Conservation (phyloP, 2,888 invertebrate species). For the Bursaphelenchus okinawaensis region DNA sequence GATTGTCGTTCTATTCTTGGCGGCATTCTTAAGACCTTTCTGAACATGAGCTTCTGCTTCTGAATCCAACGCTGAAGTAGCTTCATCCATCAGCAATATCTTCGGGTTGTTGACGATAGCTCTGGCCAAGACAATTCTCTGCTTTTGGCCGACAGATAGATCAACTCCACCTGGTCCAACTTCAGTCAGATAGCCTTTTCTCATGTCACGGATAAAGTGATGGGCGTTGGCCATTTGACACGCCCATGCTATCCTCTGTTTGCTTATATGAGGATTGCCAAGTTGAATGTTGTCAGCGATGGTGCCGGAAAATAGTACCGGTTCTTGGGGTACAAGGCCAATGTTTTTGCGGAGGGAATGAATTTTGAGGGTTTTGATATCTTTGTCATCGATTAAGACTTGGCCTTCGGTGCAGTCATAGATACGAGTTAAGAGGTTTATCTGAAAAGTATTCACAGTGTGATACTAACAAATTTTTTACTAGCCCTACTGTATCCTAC, state of each 20-base stretch:
- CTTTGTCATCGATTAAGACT: slow-evolving; percentile 57
- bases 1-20: slow-evolving; percentile 31
- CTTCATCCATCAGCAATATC: slow-evolving; percentile 36
- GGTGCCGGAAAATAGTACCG: slow-evolving; percentile 43
- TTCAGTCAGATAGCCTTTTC: slow-evolving; percentile 28
- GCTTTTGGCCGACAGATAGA: slow-evolving; percentile 38
- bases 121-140: slow-evolving; percentile 35
- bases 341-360: slow-evolving; percentile 28
- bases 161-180: slow-evolving; percentile 25
- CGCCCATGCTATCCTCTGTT: slow-evolving; percentile 37
- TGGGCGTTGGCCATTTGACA: slow-evolving; percentile 51
- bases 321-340: slow-evolving; percentile 50
- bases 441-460: slow-evolving; percentile 2
- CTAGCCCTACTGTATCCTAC: too few species aligned
- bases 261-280: slow-evolving; percentile 35
- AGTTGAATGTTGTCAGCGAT: slow-evolving; percentile 32
- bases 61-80: slow-evolving; percentile 34
- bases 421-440: slow-evolving; percentile 69
- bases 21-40: slow-evolving; percentile 27
- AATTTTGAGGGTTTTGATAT: slow-evolving; percentile 37
- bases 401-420: slow-evolving; percentile 70
- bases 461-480: background rate
- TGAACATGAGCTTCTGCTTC: slow-evolving; percentile 33
- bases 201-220: slow-evolving; percentile 43
- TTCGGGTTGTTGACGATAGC: slow-evolving; percentile 32